Percentiles rank a stretch among this genome's conserved stretches.
These are phyloP conservation scores for Neoitamus cyanurus DNA, from an alignment of 2,888 invertebrate species.

Conservation along the genomic window DNA sequence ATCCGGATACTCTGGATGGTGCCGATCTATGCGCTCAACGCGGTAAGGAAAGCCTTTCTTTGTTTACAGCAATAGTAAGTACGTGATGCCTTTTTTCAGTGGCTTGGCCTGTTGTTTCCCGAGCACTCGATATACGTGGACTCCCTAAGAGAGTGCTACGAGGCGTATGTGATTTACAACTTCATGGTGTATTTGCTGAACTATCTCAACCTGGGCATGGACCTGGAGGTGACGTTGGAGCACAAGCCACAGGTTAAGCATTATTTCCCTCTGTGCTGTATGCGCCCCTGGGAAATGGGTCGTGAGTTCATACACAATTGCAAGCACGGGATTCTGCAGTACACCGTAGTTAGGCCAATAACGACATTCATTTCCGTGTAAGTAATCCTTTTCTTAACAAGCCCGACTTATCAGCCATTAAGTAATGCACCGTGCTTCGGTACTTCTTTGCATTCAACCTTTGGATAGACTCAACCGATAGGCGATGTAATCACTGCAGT, in stretches of 20 bases:
- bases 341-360: constrained; percentile 90
- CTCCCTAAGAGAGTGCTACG: constrained; percentile 93
- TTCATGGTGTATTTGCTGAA: constrained; percentile 95
- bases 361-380: constrained; percentile 91
- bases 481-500: not conserved
- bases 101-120: constrained; percentile 83
- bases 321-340: constrained; percentile 96
- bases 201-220: constrained; percentile 88
- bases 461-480: not conserved
- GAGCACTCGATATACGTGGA: constrained; percentile 92
- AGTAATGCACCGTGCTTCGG: not conserved
- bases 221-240: constrained; percentile 83
- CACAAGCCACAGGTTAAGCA: constrained; percentile 86
- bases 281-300: constrained; percentile 95
- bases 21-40: constrained; percentile 94
- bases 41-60: constrained; percentile 71
- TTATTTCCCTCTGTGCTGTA: constrained; percentile 90
- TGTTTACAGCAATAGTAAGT: not conserved
- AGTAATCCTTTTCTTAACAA: constrained; percentile 66
- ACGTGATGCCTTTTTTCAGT: constrained; percentile 56
- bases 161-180: constrained; percentile 97
- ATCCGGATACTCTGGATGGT: constrained; percentile 98
- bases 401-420: not conserved
- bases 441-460: not conserved
- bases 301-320: constrained; percentile 92